Evolutionary conservation across 2,797 vertebrate species (phyloP), one percentile per base, ranked within the genome.

Genomic region (Centropyge bicolor): DNA sequence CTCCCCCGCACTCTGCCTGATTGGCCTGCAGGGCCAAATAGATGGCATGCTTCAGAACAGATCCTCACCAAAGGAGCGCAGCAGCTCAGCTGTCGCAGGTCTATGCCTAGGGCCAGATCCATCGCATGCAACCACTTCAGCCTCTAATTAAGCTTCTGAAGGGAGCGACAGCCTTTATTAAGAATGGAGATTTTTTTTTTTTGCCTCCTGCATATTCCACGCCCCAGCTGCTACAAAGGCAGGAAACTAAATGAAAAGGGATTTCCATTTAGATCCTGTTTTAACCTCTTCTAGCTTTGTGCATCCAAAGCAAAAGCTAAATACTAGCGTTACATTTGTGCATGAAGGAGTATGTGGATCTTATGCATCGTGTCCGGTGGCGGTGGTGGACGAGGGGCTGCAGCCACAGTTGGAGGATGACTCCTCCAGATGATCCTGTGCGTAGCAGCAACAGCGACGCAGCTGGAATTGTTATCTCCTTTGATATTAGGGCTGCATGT

Each of bases 391-490:
- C 35, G 55, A 19, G 7, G 12, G 49, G 52, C 56, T 80, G 69
- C 48, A 78, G 76, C 74, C 78, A 24, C 52, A 55, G 78, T 41
- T 60, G 56, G 77, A 27, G 83, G 87, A 94, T 93, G 87, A 89
- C 82, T 95, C 94, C 90, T 91, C 91, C 94, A 96, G 93, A 95
- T 94, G 93, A 93, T 87, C 82, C 83, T 87, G 89, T 87, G 89
- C 73, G 85, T 89, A 91, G 88, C 87, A 87, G 86, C 85, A 89
- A 89, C 87, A 90, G 89, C 81, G 7, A 83, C 78, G 52, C 94
- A 96, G 94, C 95, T 95, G 95, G 93, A 93, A 94, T 94, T 94
- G 91, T 91, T 91, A 94, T 95, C 93, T 95, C 84, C 91, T 94
- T 94, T 95, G 92, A 95, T 95, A 95, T 93, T 86, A 77, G 85